phyloP scores from a whole-genome alignment of 2,113 vertebrate species.

The Albula glossodonta region DNA sequence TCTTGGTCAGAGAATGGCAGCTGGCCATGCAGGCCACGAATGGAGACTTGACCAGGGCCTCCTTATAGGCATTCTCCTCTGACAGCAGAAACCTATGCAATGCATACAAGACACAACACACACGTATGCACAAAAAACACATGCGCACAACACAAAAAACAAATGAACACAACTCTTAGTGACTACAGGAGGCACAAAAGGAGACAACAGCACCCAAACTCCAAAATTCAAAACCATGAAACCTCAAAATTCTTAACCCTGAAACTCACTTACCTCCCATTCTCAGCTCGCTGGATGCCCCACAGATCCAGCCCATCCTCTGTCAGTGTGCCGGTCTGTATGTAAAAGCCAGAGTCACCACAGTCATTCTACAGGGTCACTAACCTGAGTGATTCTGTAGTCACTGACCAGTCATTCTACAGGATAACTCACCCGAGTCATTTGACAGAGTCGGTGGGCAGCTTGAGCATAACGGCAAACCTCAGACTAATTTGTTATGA shows the following conservation, averaged over 20 bases:
- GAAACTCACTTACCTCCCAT: constrained; percentile 71
- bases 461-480: no score
- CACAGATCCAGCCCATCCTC: constrained; percentile 96
- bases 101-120: background rate
- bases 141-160: background rate
- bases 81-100: constrained; percentile 82
- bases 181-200: no score
- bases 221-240: background rate
- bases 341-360: background rate
- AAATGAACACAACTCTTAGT: no score
- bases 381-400: no score
- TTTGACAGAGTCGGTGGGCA: no score
- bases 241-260: background rate
- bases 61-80: constrained; percentile 83
- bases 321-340: constrained; percentile 93
- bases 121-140: background rate
- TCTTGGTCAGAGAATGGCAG: constrained; percentile 98
- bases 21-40: constrained; percentile 97
- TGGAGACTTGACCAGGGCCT: constrained; percentile 84
- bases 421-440: no score
- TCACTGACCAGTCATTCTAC: no score
- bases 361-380: no score
- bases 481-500: no score
- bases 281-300: constrained; percentile 89
- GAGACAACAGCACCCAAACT: no score